Conservation (phyloP, 1,140 invertebrate species). For the Reticulitermes speratus region DNA sequence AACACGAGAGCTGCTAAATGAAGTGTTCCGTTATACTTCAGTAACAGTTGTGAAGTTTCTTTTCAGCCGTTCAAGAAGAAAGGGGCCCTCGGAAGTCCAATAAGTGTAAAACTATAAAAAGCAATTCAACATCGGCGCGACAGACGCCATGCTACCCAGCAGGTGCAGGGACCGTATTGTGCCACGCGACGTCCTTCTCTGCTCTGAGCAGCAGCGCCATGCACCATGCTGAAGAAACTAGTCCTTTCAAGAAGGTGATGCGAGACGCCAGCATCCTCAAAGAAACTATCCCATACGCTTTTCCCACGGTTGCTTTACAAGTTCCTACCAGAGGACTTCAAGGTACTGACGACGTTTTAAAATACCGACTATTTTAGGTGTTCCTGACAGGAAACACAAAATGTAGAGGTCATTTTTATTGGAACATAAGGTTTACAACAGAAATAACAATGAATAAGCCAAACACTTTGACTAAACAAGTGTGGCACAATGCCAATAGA, state of each 20-base stretch:
- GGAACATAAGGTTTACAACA: no score
- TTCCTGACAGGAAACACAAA: no score
- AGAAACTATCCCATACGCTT: neutral
- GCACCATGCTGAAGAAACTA: constrained; percentile 20
- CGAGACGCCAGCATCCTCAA: neutral
- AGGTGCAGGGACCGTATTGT: neutral
- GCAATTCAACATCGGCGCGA: neutral
- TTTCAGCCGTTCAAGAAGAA: constrained; percentile 31
- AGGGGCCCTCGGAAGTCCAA: constrained; percentile 29
- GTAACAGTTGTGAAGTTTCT: neutral
- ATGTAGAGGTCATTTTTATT: no score
- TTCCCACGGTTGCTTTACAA: neutral
- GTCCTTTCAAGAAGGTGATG: constrained; percentile 25
- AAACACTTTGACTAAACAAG: no score
- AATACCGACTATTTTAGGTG: no score
- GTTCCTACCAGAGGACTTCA: neutral
- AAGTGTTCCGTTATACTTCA: no score
- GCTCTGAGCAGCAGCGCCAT: neutral
- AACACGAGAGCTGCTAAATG: no score
- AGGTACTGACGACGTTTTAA: neutral
- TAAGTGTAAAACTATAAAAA: neutral
- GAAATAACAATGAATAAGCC: no score
- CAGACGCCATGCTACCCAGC: neutral
- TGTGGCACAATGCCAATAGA: no score
- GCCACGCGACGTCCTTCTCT: neutral